Evolutionary conservation across 2,888 invertebrate species (phyloP), one percentile per base, ranked within the genome.

Genomic region (Troglohyphantes excavatus): DNA sequence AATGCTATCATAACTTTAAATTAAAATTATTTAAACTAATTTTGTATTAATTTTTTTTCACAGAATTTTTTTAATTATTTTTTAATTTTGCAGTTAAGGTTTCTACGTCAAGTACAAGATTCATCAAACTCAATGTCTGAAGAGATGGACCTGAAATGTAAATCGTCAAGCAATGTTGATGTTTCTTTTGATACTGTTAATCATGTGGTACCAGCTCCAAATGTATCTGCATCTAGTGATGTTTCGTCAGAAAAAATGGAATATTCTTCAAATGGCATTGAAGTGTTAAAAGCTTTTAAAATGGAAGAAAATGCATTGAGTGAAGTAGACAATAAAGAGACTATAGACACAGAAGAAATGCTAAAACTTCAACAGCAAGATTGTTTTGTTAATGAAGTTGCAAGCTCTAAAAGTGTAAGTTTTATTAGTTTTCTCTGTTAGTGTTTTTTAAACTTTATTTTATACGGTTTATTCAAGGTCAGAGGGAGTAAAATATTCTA

Each of bases 81-180:
- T n/a, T 53, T 6, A 11, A 29, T 43, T 43, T 84, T 79, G 6
- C 46, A 92, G 92, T 53, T 92, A 11, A 70, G 92, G 11, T 91
- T 91, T 72, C 76, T 91, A 27, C 88, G 91, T 59, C 91, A 91
- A 70, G 84, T 88, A 29, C 90, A 90, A 75, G 84, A 84, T 33
- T 79, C 88, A 21, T 83, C 91, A 53, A 82, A 88, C 73, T 19
- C 88, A 23, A 75, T 33, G 43, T 81, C 68, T 26, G 68, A 68
- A 53, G 79, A 53, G n/a, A 11, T 27, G 46, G 65, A 65, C 19
- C 33, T 43, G 9, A 76, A 59, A 27, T 33, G 59, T n/a, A 63
- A 83, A 83, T 26, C 13, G 13, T 3, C 27, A 26, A 72, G 46
- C 6, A 27, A 79, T 63, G 13, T 26, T n/a, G 43, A 79, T 21